phyloP scores from a whole-genome alignment of 2,888 invertebrate genomes.

The Tiliacea aurago region DNA sequence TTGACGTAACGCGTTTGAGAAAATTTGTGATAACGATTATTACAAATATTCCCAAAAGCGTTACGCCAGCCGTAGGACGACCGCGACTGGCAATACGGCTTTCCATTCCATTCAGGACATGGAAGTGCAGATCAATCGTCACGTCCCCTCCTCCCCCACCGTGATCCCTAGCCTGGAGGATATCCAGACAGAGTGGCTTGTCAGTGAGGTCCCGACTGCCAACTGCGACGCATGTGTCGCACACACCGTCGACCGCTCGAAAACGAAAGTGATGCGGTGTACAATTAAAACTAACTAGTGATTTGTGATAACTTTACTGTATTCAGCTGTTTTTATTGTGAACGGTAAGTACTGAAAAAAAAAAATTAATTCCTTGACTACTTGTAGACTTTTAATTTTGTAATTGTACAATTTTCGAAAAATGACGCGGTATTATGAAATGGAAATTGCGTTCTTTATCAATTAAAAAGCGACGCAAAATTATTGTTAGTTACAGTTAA shows the following conservation, averaged over 20 bases:
- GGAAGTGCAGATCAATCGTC: conserved; percentile 86
- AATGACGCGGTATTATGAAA: conserved; percentile 1
- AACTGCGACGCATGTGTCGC: conserved; percentile 71
- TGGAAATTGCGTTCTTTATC: conserved; percentile 19
- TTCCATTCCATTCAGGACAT: conserved; percentile 81
- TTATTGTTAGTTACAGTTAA: conserved; percentile 50
- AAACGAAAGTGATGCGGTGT: conserved; percentile 83
- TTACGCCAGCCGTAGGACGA: conserved; percentile 48
- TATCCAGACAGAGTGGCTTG: conserved; percentile 70
- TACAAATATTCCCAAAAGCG: conserved; percentile 7
- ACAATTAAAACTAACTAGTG: conserved; percentile 77
- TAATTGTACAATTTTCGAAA: not conserved
- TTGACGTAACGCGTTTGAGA: conserved; percentile 7
- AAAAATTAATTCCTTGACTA: not conserved
- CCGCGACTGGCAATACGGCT: conserved; percentile 69
- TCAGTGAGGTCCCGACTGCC: conserved; percentile 80
- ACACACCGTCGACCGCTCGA: conserved; percentile 60
- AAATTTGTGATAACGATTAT: conserved; percentile 8
- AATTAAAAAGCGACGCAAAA: conserved; percentile 15
- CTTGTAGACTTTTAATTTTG: not conserved
- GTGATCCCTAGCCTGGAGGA: conserved; percentile 76
- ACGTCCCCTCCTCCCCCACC: conserved; percentile 72
- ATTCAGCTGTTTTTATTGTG: conserved; percentile 66
- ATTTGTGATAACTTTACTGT: conserved; percentile 65
- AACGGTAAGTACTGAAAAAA: conserved; percentile 72